A percentile compares a stretch with the other conserved stretches of the same genome.
These are phyloP conservation scores for Brachionus koreanus DNA, from an alignment of 1,140 invertebrate genomes.

Conservation along the genomic window DNA sequence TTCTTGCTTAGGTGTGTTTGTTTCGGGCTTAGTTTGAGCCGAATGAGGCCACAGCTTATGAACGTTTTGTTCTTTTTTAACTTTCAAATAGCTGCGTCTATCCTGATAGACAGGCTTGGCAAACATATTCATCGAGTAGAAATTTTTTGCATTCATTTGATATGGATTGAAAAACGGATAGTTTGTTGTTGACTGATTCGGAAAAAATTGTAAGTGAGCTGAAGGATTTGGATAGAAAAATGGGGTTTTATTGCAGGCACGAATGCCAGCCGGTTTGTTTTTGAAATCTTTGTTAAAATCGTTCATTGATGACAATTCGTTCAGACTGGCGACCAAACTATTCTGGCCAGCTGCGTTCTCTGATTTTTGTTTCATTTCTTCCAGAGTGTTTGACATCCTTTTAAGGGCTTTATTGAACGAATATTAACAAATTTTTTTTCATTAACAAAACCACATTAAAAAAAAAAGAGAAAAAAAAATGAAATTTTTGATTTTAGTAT, in stretches of 20 bases:
- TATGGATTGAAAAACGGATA: not conserved
- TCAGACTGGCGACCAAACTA: not conserved
- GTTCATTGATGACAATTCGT: not conserved
- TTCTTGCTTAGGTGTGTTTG: not conserved
- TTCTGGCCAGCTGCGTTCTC: not conserved
- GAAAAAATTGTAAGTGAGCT: not conserved
- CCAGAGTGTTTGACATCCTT: not conserved
- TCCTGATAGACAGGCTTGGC: not conserved
- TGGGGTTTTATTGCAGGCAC: not conserved
- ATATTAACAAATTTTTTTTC: not conserved
- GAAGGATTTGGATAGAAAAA: not conserved
- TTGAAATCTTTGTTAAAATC: slow-evolving; percentile 17
- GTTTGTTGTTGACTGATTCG: not conserved
- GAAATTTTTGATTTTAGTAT: not conserved
- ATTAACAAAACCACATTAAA: not conserved
- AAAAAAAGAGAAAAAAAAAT: not conserved
- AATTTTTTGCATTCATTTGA: not conserved
- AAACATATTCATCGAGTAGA: not conserved
- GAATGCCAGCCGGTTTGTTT: not conserved
- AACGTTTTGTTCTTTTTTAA: slow-evolving; percentile 26
- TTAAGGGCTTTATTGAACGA: not conserved
- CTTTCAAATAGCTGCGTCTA: not conserved
- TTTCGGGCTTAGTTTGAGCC: not conserved
- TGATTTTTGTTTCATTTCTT: not conserved
- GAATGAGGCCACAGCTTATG: slow-evolving; percentile 30